These are phyloP conservation scores for Diorhabda sublineata DNA, from an alignment of 1,140 invertebrate genomes.

Conservation along the genomic window DNA sequence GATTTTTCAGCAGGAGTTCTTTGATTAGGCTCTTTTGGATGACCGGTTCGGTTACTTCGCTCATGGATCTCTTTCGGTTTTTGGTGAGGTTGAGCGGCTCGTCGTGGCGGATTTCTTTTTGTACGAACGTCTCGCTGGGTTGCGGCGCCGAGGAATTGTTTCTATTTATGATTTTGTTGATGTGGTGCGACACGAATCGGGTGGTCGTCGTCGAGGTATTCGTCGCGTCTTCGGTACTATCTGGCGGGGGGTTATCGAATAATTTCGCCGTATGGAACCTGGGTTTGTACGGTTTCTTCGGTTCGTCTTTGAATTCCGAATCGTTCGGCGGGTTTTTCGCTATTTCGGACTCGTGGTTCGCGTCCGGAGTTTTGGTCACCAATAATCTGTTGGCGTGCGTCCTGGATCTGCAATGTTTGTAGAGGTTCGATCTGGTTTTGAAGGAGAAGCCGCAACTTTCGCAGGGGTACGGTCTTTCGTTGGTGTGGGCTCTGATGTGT, in stretches of 20 bases:
- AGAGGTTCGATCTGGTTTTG: slow-evolving; percentile 91
- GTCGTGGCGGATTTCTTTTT: slow-evolving; percentile 31
- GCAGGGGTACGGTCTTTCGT: slow-evolving; percentile 88
- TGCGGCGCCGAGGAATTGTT: slow-evolving; percentile 37
- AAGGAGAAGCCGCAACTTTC: slow-evolving; percentile 84
- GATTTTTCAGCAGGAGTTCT: slow-evolving; percentile 68
- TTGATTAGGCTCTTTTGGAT: slow-evolving; percentile 62
- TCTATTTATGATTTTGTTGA: slow-evolving; percentile 44
- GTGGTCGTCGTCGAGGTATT: slow-evolving; percentile 19
- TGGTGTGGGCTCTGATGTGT: slow-evolving; percentile 89
- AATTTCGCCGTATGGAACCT: slow-evolving; percentile 40
- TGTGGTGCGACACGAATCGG: slow-evolving; percentile 37
- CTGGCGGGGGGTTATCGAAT: slow-evolving; percentile 25
- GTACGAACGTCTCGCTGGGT: neutral
- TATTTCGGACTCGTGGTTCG: slow-evolving; percentile 20
- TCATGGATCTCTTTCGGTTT: slow-evolving; percentile 60
- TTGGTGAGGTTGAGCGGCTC: slow-evolving; percentile 66
- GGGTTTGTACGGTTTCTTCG: slow-evolving; percentile 44
- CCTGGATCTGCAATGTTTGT: slow-evolving; percentile 80
- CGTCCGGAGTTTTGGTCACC: slow-evolving; percentile 40
- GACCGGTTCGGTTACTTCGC: slow-evolving; percentile 42
- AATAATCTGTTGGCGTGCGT: slow-evolving; percentile 63
- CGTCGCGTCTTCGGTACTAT: slow-evolving; percentile 29
- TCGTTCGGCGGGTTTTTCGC: slow-evolving; percentile 21
- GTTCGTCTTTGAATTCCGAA: slow-evolving; percentile 56